Conservation (phyloP, 2,113 vertebrate species). For the Anhinga anhinga region DNA sequence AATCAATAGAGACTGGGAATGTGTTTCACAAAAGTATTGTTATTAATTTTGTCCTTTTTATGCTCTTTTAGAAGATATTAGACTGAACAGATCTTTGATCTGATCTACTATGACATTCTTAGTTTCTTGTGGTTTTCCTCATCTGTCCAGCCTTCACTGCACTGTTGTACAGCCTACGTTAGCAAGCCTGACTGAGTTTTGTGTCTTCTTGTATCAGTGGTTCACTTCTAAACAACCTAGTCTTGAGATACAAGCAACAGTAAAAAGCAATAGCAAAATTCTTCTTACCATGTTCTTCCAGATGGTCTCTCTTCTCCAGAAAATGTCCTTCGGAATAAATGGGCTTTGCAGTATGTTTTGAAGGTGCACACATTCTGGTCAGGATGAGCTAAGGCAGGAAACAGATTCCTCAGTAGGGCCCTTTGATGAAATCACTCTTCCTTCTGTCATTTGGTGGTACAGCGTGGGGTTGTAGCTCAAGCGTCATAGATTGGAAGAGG, state of each 20-base stretch:
- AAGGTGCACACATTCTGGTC: neutral
- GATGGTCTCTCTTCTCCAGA: neutral
- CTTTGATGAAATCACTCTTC: neutral
- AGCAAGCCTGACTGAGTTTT: neutral
- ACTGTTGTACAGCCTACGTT: neutral
- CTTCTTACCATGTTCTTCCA: neutral
- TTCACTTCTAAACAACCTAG: neutral
- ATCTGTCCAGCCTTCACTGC: neutral
- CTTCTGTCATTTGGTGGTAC: neutral
- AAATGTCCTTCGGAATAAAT: neutral
- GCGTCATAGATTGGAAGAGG: neutral
- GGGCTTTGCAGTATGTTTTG: neutral
- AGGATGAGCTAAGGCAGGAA: neutral
- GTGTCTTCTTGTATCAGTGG: neutral
- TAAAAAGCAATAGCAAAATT: neutral
- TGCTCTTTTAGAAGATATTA: neutral
- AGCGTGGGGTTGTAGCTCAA: neutral
- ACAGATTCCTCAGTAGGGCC: neutral
- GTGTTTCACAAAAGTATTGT: neutral
- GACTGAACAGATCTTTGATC: neutral
- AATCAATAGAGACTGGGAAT: neutral
- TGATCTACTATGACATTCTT: neutral
- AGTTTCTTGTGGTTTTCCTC: neutral
- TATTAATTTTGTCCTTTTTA: neutral
- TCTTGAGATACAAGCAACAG: neutral